Conservation (phyloP, 2,888 invertebrate species). For the Eristalis arbustorum region DNA sequence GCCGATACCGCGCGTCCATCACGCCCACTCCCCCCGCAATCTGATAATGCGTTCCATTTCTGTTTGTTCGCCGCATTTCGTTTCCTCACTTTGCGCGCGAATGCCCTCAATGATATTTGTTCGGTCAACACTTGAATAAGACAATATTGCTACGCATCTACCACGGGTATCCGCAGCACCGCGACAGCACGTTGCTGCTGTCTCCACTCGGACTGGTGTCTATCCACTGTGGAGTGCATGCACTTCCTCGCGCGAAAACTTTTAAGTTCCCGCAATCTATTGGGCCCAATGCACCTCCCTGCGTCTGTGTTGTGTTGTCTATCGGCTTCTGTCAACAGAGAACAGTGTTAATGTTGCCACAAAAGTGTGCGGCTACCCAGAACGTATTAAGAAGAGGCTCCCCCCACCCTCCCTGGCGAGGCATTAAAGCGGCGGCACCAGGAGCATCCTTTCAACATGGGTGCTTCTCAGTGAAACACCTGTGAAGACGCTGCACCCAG, state of each 20-base stretch:
- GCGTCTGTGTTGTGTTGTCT: slow-evolving; percentile 13
- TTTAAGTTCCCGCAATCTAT: slow-evolving; percentile 62
- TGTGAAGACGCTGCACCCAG: slow-evolving; percentile 42
- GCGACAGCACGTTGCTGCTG: slow-evolving; percentile 1
- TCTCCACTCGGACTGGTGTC: not conserved
- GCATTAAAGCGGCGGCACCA: not conserved
- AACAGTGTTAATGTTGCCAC: slow-evolving; percentile 54
- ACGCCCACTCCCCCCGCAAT: not conserved
- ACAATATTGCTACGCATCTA: slow-evolving; percentile 39
- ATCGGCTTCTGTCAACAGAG: slow-evolving; percentile 45
- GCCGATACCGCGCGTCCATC: slow-evolving; percentile 5
- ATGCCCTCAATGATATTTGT: slow-evolving; percentile 68
- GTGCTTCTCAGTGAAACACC: slow-evolving; percentile 46
- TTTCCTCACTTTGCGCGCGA: slow-evolving; percentile 62
- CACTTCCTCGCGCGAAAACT: slow-evolving; percentile 56
- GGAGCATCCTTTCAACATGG: slow-evolving; percentile 18
- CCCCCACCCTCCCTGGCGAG: not conserved
- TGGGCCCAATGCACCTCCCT: slow-evolving; percentile 36
- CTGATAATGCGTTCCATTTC: slow-evolving; percentile 39
- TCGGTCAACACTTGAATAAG: slow-evolving; percentile 61
- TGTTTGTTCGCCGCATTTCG: slow-evolving; percentile 56
- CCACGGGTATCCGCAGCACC: not conserved
- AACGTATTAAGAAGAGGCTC: slow-evolving; percentile 39
- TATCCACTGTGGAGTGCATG: slow-evolving; percentile 6
- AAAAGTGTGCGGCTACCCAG: slow-evolving; percentile 27